Conservation (phyloP, 2,113 vertebrate species). For the Festucalex cinctus region DNA sequence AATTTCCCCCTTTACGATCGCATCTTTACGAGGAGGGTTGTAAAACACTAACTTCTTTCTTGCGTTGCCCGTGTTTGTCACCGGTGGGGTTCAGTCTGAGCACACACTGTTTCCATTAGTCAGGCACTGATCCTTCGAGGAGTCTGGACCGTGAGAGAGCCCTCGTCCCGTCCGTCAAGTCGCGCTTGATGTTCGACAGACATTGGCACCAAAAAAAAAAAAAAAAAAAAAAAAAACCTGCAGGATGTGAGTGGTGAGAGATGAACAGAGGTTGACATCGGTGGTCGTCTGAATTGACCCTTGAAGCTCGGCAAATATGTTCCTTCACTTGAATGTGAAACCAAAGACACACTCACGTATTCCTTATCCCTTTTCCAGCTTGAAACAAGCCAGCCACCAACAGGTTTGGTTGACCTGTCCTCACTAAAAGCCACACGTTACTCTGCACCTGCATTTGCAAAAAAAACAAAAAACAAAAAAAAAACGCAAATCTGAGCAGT, state of each 20-base stretch:
- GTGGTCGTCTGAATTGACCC: constrained; percentile 23
- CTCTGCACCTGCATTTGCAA: no score
- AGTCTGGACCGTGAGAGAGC: constrained; percentile 60
- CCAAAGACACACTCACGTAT: not conserved
- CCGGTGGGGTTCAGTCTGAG: constrained; percentile 66
- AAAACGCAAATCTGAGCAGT: no score
- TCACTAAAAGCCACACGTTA: no score
- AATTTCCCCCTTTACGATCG: constrained; percentile 77
- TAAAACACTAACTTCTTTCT: constrained; percentile 71
- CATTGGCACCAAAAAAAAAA: constrained; percentile 26
- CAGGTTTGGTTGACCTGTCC: no score
- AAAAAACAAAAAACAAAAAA: no score
- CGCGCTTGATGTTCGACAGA: constrained; percentile 71
- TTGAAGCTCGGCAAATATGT: constrained; percentile 17
- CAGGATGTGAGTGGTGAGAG: constrained; percentile 18
- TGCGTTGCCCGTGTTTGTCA: constrained; percentile 73
- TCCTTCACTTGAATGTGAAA: constrained; percentile 1
- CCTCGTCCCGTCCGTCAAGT: constrained; percentile 45
- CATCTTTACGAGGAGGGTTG: constrained; percentile 71
- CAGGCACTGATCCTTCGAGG: constrained; percentile 57
- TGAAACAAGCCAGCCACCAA: no score
- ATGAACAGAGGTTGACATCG: constrained; percentile 20
- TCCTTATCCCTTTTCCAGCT: no score
- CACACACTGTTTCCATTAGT: constrained; percentile 77
- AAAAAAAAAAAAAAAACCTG: constrained; percentile 36